These are phyloP conservation scores for Lanistes nyassanus DNA, from an alignment of 1,140 invertebrate genomes.

Conservation along the genomic window DNA sequence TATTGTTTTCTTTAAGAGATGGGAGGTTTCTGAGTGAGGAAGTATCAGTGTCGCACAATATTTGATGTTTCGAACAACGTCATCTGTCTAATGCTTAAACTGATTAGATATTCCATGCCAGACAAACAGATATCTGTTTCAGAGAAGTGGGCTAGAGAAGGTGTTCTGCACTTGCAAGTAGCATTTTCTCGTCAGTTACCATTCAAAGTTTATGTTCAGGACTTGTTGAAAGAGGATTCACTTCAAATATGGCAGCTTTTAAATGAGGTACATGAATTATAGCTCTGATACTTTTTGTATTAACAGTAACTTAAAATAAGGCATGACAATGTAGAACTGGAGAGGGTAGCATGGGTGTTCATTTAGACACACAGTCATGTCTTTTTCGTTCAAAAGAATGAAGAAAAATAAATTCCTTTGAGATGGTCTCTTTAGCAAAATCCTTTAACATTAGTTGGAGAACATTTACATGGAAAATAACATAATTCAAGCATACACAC, in stretches of 20 bases:
- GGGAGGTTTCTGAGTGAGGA: neutral
- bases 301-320: no score
- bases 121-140: conserved; percentile 17
- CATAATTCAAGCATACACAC: neutral
- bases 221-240: conserved; percentile 86
- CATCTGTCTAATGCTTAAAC: neutral
- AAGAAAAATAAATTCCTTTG: neutral
- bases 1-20: neutral
- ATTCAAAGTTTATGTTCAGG: conserved; percentile 94
- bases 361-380: neutral
- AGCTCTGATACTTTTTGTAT: neutral
- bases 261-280: conserved; percentile 63
- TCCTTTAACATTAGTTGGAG: neutral
- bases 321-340: no score
- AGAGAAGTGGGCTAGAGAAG: conserved; percentile 34
- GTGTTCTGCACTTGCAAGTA: conserved; percentile 69
- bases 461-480: neutral
- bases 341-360: no score
- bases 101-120: neutral
- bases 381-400: neutral
- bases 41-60: neutral
- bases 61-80: neutral
- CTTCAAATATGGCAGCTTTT: conserved; percentile 92
- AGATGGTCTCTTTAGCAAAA: neutral
- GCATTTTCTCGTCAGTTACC: conserved; percentile 94